These are phyloP conservation scores for Chalcis sispes DNA, from an alignment of 2,888 invertebrate genomes.

Conservation along the genomic window DNA sequence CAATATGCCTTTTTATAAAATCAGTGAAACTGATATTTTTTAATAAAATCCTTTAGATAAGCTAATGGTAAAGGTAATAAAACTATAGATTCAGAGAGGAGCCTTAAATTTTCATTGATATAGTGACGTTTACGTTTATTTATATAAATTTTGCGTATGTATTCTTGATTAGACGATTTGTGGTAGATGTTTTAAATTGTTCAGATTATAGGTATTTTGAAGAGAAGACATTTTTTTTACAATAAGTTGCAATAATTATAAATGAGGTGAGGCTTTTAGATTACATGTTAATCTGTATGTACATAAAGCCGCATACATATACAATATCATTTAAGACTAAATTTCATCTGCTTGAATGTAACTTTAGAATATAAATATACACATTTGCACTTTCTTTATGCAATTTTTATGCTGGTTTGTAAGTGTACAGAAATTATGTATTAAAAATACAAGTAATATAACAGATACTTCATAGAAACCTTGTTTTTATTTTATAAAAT, in stretches of 20 bases:
- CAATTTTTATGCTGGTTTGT: conserved; percentile 52
- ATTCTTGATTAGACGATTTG: conserved; percentile 35
- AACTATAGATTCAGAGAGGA: conserved; percentile 33
- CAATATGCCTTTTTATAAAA: too few relatives aligned
- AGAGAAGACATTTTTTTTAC: conserved; percentile 33
- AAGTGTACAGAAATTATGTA: conserved; percentile 55
- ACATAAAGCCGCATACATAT: conserved; percentile 48
- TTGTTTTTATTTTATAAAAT: conserved; percentile 47
- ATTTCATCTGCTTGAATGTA: conserved; percentile 51
- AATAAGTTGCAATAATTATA: conserved; percentile 38
- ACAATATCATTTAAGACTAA: conserved; percentile 47
- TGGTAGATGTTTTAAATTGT: conserved; percentile 34
- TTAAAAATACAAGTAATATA: conserved; percentile 51
- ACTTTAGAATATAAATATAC: conserved; percentile 44
- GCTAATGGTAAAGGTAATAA: neutral
- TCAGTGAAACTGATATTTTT: neutral
- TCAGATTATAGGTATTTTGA: conserved; percentile 33
- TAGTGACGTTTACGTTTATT: conserved; percentile 41
- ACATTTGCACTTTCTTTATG: conserved; percentile 42
- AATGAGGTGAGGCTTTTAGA: conserved; percentile 35
- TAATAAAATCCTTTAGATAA: neutral
- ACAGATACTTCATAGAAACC: conserved; percentile 42
- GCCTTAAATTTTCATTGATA: conserved; percentile 47
- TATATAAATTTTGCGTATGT: conserved; percentile 50
- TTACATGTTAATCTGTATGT: conserved; percentile 43